Evolutionary conservation across 2,113 vertebrate genomes (phyloP).

Genomic region (Ptilorrhoa leucosticta): DNA sequence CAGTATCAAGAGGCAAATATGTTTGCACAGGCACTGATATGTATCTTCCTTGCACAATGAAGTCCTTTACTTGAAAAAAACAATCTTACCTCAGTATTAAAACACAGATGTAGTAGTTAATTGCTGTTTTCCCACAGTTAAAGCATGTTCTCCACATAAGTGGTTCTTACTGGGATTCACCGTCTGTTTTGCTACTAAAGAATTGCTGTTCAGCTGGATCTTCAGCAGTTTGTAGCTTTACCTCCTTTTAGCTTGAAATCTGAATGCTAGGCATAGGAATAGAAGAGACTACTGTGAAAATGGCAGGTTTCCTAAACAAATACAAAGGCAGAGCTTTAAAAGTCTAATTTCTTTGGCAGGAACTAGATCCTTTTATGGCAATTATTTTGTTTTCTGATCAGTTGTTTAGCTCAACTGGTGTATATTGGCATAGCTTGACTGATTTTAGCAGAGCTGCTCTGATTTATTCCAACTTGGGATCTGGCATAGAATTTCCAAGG

Average conservation of each 20-base stretch:
- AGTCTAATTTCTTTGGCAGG: not conserved
- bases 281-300: not conserved
- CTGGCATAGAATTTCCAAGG: not conserved
- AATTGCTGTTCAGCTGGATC: not conserved
- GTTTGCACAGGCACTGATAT: not conserved
- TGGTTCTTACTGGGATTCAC: not conserved
- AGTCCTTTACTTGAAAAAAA: not conserved
- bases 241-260: not conserved
- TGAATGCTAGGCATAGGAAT: not conserved
- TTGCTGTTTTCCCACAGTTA: not conserved
- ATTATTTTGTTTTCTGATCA: conserved; percentile 5
- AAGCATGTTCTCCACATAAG: not conserved
- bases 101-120: not conserved
- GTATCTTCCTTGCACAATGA: not conserved
- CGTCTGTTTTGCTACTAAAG: not conserved
- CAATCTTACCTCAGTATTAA: not conserved
- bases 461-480: not conserved
- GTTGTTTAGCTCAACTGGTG: not conserved
- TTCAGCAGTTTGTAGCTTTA: not conserved
- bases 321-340: not conserved
- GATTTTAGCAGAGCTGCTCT: not conserved
- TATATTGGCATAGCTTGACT: not conserved
- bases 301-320: not conserved
- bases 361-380: not conserved
- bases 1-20: not conserved